Percentiles rank a stretch among this genome's conserved stretches.
Evolutionary conservation across 2,888 invertebrate species (phyloP).

Genomic region (Neelides folsomi): DNA sequence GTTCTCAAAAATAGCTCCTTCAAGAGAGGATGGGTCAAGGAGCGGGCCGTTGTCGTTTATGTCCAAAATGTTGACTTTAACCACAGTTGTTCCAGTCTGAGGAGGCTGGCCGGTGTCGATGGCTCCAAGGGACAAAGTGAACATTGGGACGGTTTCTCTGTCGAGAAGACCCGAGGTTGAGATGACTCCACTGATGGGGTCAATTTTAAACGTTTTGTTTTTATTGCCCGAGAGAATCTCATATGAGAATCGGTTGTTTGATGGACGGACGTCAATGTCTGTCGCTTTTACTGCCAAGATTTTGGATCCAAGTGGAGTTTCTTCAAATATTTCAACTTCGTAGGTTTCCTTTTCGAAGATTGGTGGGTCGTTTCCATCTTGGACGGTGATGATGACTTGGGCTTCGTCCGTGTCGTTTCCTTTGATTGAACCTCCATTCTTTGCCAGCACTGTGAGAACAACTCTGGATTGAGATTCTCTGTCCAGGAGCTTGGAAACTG

Average conservation of each 20-base stretch:
- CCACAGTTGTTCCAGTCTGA: constrained; percentile 69
- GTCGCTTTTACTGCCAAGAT: constrained; percentile 67
- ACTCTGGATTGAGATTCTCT: constrained; percentile 52
- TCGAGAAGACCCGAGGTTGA: constrained; percentile 58
- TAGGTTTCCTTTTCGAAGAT: constrained; percentile 71
- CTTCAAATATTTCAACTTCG: constrained; percentile 67
- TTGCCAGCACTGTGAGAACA: constrained; percentile 80
- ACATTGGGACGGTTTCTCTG: constrained; percentile 61
- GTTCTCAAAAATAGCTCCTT: constrained; percentile 81
- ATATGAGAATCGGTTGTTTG: constrained; percentile 83
- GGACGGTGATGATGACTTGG: constrained; percentile 80
- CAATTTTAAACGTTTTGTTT: constrained; percentile 72
- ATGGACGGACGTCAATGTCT: constrained; percentile 79
- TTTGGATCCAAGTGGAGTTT: constrained; percentile 56
- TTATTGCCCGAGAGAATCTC: constrained; percentile 72
- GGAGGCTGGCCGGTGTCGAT: constrained; percentile 80
- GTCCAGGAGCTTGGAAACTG: constrained; percentile 64
- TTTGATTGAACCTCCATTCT: constrained; percentile 82
- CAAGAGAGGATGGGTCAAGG: constrained; percentile 75
- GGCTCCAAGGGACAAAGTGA: constrained; percentile 66
- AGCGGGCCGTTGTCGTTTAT: constrained; percentile 86
- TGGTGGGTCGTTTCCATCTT: constrained; percentile 93
- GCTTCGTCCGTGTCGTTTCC: constrained; percentile 94
- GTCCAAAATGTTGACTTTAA: constrained; percentile 70
- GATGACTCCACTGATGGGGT: constrained; percentile 70